Evolutionary conservation across 2,888 invertebrate genomes (phyloP).

Genomic region (Trimorus sp.): DNA sequence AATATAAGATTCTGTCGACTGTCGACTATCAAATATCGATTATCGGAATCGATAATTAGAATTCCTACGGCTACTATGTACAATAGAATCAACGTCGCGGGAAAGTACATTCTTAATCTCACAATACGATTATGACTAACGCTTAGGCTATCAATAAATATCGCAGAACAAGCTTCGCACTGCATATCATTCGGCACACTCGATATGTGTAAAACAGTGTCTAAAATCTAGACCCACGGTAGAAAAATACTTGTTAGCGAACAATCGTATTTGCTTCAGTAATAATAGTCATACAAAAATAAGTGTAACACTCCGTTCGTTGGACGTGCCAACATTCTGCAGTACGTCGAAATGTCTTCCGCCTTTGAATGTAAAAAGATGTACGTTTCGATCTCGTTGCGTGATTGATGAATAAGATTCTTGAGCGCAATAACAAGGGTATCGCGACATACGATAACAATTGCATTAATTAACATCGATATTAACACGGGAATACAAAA

Average conservation of each 20-base stretch:
- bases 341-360: not conserved
- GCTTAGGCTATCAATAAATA: slow-evolving; percentile 50
- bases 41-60: slow-evolving; percentile 46
- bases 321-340: slow-evolving; percentile 2
- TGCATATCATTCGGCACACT: slow-evolving; percentile 27
- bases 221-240: slow-evolving; percentile 36
- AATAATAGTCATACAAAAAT: slow-evolving; percentile 31
- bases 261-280: slow-evolving; percentile 9
- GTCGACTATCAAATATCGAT: slow-evolving; percentile 63
- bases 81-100: slow-evolving; percentile 16
- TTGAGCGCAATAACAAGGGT: slow-evolving; percentile 11
- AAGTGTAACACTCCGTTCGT: slow-evolving; percentile 30
- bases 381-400: not conserved
- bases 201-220: slow-evolving; percentile 16
- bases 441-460: not conserved
- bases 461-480: not conserved
- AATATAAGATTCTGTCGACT: slow-evolving; percentile 52
- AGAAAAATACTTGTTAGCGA: slow-evolving; percentile 39
- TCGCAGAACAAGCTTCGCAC: slow-evolving; percentile 33
- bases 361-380: not conserved
- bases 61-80: slow-evolving; percentile 44
- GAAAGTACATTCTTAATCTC: slow-evolving; percentile 38
- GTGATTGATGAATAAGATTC: not conserved
- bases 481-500: slow-evolving; percentile 11
- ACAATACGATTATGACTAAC: slow-evolving; percentile 40